Evolutionary conservation across 1,140 invertebrate species (phyloP).

Genomic region (Dolichoris vasculosae): DNA sequence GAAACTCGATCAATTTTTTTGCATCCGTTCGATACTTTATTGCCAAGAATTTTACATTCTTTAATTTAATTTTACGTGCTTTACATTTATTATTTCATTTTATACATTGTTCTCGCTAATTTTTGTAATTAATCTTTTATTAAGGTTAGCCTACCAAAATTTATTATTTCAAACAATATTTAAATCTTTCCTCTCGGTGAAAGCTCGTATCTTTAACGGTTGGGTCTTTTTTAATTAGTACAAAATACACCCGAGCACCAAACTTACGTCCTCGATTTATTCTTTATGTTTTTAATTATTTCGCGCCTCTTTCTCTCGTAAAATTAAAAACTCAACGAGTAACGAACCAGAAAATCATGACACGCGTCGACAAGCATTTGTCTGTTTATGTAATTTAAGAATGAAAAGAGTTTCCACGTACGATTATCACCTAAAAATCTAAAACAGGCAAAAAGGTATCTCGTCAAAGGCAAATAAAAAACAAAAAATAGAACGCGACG

Average conservation of each 20-base stretch:
- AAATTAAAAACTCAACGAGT: neutral
- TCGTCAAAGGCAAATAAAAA: neutral
- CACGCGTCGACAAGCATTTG: neutral
- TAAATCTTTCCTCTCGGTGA: too few relatives aligned
- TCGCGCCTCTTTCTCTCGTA: too few relatives aligned
- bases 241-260: too few relatives aligned
- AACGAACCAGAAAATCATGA: neutral
- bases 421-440: neutral
- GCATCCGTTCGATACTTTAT: neutral
- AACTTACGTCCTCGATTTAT: too few relatives aligned
- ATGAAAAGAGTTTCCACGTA: neutral
- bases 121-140: neutral
- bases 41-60: too few relatives aligned
- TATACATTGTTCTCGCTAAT: neutral
- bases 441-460: neutral
- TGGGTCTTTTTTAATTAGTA: too few relatives aligned
- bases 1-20: neutral
- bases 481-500: neutral
- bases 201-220: too few relatives aligned
- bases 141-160: too few relatives aligned
- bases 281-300: too few relatives aligned
- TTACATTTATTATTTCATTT: too few relatives aligned
- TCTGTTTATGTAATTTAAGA: neutral
- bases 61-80: too few relatives aligned
- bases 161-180: too few relatives aligned